These are phyloP conservation scores for Ctenomys sociabilis DNA, from an alignment of 2,113 vertebrate genomes.

Conservation along the genomic window DNA sequence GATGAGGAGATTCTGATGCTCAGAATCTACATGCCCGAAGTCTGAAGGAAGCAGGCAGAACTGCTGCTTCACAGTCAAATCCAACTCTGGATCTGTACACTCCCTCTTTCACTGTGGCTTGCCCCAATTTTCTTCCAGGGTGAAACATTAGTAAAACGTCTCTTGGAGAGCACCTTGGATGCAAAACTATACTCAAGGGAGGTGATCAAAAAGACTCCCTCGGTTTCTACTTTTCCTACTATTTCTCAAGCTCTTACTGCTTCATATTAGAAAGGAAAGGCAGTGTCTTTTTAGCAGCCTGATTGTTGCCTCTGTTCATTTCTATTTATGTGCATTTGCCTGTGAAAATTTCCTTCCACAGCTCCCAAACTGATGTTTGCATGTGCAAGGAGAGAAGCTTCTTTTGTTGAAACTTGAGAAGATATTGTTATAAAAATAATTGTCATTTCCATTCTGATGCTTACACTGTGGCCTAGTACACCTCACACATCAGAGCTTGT, in stretches of 20 bases:
- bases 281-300: slow-evolving; percentile 59
- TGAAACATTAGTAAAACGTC: not conserved
- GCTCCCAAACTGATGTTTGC: slow-evolving; percentile 77
- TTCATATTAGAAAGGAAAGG: not conserved
- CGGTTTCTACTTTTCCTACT: not conserved
- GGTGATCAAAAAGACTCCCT: not conserved
- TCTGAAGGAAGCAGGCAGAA: not conserved
- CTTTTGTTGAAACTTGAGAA: slow-evolving; percentile 80
- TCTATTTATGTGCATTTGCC: slow-evolving; percentile 77
- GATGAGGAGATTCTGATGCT: not conserved
- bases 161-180: not conserved
- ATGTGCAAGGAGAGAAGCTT: slow-evolving; percentile 75
- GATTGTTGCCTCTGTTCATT: slow-evolving; percentile 70
- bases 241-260: slow-evolving; percentile 8
- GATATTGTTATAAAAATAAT: slow-evolving; percentile 78
- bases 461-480: slow-evolving; percentile 67
- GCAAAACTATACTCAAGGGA: not conserved
- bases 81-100: accelerated
- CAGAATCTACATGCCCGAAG: not conserved
- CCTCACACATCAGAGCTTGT: slow-evolving; percentile 74
- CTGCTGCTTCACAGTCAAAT: too few relatives aligned
- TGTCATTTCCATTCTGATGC: slow-evolving; percentile 73
- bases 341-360: slow-evolving; percentile 85
- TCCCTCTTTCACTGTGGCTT: not conserved
- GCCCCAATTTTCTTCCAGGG: not conserved